These are phyloP conservation scores for Mythimna ferrago DNA, from an alignment of 2,888 invertebrate genomes.

Conservation along the genomic window DNA sequence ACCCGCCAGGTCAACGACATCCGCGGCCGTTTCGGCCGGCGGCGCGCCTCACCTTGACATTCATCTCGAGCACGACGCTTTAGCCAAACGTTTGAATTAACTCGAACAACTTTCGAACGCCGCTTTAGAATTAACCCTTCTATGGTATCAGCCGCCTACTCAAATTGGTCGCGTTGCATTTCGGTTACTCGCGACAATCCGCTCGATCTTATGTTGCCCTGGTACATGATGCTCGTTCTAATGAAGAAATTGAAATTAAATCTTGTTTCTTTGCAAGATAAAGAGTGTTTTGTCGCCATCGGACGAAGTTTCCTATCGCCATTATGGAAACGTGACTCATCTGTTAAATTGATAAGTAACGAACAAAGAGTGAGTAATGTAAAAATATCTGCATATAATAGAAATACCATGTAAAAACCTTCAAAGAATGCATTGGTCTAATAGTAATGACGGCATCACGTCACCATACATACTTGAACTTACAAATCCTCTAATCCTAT, in stretches of 20 bases:
- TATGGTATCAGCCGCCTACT: slow-evolving; percentile 66
- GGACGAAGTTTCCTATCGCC: slow-evolving; percentile 44
- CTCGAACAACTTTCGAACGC: slow-evolving; percentile 79
- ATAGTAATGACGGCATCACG: slow-evolving; percentile 30
- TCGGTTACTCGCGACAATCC: slow-evolving; percentile 65
- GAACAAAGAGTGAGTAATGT: slow-evolving; percentile 58
- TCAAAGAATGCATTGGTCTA: slow-evolving; percentile 31
- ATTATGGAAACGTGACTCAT: slow-evolving; percentile 56
- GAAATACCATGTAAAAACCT: slow-evolving; percentile 48
- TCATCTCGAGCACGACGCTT: slow-evolving; percentile 88
- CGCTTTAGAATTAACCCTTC: slow-evolving; percentile 69
- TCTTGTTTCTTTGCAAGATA: slow-evolving; percentile 43
- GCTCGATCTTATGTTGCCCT: slow-evolving; percentile 71
- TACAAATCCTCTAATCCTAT: slow-evolving; percentile 57
- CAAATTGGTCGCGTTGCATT: slow-evolving; percentile 68
- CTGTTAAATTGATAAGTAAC: slow-evolving; percentile 55
- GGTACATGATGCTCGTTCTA: slow-evolving; percentile 66
- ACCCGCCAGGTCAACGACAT: slow-evolving; percentile 85
- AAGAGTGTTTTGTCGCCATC: slow-evolving; percentile 46
- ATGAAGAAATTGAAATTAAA: slow-evolving; percentile 72
- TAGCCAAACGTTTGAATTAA: slow-evolving; percentile 87
- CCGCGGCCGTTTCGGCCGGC: slow-evolving; percentile 88
- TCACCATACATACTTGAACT: slow-evolving; percentile 35
- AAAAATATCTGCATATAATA: slow-evolving; percentile 55
- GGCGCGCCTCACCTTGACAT: slow-evolving; percentile 91